These are phyloP conservation scores for Chorisops tibialis DNA, from an alignment of 2,888 invertebrate genomes.

Conservation along the genomic window DNA sequence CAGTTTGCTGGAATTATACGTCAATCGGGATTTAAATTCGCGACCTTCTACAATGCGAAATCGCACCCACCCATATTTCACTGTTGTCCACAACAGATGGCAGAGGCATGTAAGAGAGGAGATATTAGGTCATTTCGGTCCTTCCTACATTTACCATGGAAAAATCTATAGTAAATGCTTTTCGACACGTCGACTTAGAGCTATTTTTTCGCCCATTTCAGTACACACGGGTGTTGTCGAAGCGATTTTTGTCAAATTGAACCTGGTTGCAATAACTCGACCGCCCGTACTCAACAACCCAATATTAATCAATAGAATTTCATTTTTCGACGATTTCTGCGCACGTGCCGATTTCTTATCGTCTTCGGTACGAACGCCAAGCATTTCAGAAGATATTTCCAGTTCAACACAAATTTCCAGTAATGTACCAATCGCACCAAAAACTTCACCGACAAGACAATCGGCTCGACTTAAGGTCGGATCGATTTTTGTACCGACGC, in stretches of 20 bases:
- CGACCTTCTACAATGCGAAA: no score
- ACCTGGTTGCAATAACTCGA: conserved; percentile 88
- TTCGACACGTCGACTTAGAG: conserved; percentile 96
- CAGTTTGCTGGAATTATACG: no score
- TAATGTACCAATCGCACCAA: conserved; percentile 93
- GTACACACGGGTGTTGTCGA: conserved; percentile 98
- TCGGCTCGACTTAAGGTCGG: conserved; percentile 98
- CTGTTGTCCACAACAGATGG: no score
- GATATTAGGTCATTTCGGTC: no score
- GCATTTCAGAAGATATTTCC: conserved; percentile 93
- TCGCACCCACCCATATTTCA: no score
- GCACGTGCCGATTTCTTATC: conserved; percentile 99
- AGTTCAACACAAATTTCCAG: conserved; percentile 97
- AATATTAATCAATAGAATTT: conserved; percentile 95
- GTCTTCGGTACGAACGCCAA: conserved; percentile 97
- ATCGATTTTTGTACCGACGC: conserved; percentile 98
- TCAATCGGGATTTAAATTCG: no score
- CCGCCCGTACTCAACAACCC: conserved; percentile 98
- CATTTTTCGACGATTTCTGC: conserved; percentile 84
- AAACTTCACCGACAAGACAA: conserved; percentile 94
- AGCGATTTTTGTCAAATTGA: conserved; percentile 95
- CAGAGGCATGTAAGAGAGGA: no score
- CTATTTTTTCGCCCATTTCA: conserved; percentile 97
- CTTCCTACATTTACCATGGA: background rate
- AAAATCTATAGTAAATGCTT: conserved; percentile 92